Evolutionary conservation across 2,888 invertebrate species (phyloP).

Genomic region (Platerodrilus igneus): DNA sequence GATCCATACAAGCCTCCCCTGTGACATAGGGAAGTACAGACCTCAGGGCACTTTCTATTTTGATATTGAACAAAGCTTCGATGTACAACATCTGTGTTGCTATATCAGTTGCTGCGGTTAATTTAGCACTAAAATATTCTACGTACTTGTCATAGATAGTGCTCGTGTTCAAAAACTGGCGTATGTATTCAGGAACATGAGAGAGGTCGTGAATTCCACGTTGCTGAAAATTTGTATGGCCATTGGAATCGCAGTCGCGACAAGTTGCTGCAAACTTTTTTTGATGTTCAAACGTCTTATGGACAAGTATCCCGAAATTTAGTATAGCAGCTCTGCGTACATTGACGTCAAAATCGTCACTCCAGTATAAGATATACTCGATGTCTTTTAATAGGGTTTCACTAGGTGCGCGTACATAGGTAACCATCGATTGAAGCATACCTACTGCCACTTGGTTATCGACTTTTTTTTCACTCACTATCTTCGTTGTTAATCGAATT

Average conservation of each 20-base stretch:
- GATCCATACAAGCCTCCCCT: constrained; percentile 37
- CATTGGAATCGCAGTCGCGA: no score
- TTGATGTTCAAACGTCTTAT: not conserved
- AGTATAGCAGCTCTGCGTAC: not conserved
- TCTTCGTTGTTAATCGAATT: constrained; percentile 40
- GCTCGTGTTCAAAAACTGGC: no score
- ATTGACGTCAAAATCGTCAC: constrained; percentile 22
- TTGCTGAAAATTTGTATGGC: no score
- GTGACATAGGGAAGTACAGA: constrained; percentile 46
- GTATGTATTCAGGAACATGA: not conserved
- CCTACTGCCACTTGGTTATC: constrained; percentile 33
- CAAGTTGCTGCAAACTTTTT: no score
- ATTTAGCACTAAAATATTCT: constrained; percentile 28
- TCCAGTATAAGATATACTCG: not conserved
- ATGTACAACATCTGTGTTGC: constrained; percentile 46
- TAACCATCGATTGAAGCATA: no score
- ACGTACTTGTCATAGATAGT: constrained; percentile 35
- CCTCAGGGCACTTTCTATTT: constrained; percentile 41
- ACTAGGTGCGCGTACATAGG: no score
- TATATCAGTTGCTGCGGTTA: constrained; percentile 35
- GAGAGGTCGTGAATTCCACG: no score
- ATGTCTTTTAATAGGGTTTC: not conserved
- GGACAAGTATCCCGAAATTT: no score
- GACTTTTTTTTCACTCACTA: constrained; percentile 38
- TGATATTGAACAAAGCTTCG: constrained; percentile 49